phyloP scores from a whole-genome alignment of 2,888 invertebrate genomes.

The Agrypnus murinus region DNA sequence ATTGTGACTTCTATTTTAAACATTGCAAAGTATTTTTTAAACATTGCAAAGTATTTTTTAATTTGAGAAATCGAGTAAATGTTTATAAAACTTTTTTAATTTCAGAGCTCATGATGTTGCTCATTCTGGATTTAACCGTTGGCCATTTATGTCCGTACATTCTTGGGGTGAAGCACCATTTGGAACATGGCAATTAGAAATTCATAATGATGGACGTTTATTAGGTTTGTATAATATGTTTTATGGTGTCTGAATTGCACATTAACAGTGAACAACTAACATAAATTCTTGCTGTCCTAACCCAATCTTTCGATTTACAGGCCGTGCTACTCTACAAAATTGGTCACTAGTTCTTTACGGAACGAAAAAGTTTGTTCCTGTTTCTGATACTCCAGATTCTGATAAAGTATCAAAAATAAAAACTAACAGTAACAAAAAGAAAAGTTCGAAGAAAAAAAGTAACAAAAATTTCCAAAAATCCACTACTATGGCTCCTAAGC shows the following conservation, averaged over 20 bases:
- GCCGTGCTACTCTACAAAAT: constrained; percentile 91
- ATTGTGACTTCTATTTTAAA: too few relatives aligned
- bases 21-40: too few relatives aligned
- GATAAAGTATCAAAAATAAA: constrained; percentile 70
- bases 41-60: too few relatives aligned
- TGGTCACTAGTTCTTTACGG: constrained; percentile 97
- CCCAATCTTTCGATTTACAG: constrained; percentile 71
- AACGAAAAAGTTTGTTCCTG: constrained; percentile 76
- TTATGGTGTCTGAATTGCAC: not conserved
- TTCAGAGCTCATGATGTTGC: constrained; percentile 89
- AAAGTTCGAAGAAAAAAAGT: constrained; percentile 71
- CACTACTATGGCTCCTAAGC: constrained; percentile 55
- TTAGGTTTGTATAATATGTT: constrained; percentile 78
- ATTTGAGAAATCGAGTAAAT: too few relatives aligned
- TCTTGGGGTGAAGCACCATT: constrained; percentile 98
- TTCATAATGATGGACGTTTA: constrained; percentile 94
- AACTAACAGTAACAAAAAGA: constrained; percentile 73
- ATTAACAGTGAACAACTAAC: constrained; percentile 22
- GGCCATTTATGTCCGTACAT: constrained; percentile 99
- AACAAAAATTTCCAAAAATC: constrained; percentile 56
- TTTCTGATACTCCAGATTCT: constrained; percentile 57
- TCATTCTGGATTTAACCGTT: constrained; percentile 93
- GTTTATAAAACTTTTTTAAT: too few relatives aligned
- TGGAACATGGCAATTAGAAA: constrained; percentile 96
- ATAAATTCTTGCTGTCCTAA: constrained; percentile 37